A percentile compares a stretch with the other conserved stretches of the same genome.
Conservation (phyloP, 2,797 vertebrate species). For the Lepus townsendii region DNA sequence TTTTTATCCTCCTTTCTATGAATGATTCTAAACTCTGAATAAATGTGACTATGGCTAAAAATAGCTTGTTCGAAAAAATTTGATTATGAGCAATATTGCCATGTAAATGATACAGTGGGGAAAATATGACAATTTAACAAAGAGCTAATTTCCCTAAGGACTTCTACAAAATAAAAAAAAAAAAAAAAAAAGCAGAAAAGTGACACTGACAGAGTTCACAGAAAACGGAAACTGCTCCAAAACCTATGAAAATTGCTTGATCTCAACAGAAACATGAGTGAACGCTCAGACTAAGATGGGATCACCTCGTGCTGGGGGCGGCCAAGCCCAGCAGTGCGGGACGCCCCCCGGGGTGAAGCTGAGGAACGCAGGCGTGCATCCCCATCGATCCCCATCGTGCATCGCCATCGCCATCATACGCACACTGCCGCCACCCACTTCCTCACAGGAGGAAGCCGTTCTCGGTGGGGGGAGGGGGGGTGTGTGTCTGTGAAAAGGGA, state of each 20-base stretch:
- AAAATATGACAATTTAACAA: background rate
- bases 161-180: background rate
- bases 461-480: no score
- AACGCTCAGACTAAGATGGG: background rate
- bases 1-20: slow-evolving; percentile 20
- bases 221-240: background rate
- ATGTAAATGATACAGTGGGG: background rate
- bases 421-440: no score
- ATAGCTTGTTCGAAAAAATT: background rate
- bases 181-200: background rate
- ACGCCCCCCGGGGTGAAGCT: no score
- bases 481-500: background rate
- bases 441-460: no score
- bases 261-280: background rate
- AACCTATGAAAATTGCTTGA: background rate
- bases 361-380: no score
- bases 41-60: slow-evolving; percentile 3
- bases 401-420: no score
- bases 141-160: background rate
- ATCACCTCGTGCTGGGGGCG: no score
- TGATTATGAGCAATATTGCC: background rate
- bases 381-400: no score
- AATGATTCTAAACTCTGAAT: slow-evolving; percentile 23
- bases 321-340: no score
- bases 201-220: background rate